Conservation (phyloP, 2,113 vertebrate genomes). For the Ifrita kowaldi region DNA sequence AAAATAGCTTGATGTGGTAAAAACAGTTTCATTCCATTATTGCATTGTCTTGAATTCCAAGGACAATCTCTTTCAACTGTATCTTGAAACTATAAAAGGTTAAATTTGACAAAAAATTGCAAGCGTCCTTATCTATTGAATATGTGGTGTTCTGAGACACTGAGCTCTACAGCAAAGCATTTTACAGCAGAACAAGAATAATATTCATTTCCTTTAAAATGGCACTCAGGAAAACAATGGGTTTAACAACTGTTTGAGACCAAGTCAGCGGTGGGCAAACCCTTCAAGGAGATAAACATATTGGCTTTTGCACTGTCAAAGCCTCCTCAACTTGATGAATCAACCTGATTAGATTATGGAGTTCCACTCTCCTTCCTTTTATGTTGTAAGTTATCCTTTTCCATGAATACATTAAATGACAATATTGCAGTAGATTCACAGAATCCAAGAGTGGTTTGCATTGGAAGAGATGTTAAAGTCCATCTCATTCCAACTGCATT, state of each 20-base stretch:
- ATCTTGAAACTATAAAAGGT: background rate
- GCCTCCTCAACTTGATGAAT: background rate
- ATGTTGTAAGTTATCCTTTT: background rate
- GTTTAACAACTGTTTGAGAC: background rate
- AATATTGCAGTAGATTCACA: background rate
- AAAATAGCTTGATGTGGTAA: background rate
- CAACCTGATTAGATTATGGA: background rate
- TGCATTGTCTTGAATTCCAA: background rate
- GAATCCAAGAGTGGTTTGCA: background rate
- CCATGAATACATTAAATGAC: background rate
- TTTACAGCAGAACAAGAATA: background rate
- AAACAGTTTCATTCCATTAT: background rate
- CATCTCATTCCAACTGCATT: fast-evolving
- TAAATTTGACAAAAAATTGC: background rate
- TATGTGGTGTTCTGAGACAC: background rate
- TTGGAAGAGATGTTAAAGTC: background rate
- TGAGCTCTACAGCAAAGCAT: background rate
- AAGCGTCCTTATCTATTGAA: background rate
- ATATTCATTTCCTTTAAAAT: background rate
- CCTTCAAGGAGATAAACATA: background rate
- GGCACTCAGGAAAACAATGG: background rate
- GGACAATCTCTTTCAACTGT: background rate
- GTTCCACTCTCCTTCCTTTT: background rate
- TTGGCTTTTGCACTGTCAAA: background rate
- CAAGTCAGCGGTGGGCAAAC: background rate